Evolutionary conservation across 2,797 vertebrate genomes (phyloP).

Genomic region (Tapirus indicus): DNA sequence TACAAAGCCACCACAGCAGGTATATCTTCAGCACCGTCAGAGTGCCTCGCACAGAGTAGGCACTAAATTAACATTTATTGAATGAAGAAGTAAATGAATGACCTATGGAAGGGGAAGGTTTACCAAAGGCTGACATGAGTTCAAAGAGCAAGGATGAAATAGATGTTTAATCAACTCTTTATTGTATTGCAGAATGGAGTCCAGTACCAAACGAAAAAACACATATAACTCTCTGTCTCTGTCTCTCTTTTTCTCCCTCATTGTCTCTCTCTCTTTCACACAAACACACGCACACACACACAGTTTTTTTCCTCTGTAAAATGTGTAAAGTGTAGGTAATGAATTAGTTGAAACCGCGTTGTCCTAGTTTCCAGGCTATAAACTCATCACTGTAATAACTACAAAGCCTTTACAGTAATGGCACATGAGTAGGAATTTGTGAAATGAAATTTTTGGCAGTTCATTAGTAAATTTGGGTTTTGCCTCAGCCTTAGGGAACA

Average conservation of each 20-base stretch:
- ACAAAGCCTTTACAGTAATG: constrained; percentile 74
- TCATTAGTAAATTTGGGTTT: constrained; percentile 67
- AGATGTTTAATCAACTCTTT: constrained; percentile 67
- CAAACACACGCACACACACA: background rate
- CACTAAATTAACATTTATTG: background rate
- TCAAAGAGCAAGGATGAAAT: constrained; percentile 62
- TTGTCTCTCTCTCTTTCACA: background rate
- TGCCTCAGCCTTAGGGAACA: constrained; percentile 77
- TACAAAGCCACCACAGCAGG: background rate
- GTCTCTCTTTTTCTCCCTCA: background rate
- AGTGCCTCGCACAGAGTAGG: background rate
- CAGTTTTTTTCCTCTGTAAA: constrained; percentile 48
- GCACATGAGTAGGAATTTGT: constrained; percentile 70
- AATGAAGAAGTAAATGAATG: background rate
- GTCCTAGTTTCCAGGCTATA: constrained; percentile 70
- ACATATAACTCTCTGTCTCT: background rate
- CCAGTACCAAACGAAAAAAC: constrained; percentile 64
- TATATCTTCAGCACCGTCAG: background rate
- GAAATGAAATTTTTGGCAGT: constrained; percentile 80
- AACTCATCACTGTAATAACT: constrained; percentile 58
- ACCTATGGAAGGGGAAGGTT: background rate
- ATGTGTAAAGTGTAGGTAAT: constrained; percentile 66
- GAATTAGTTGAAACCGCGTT: constrained; percentile 72
- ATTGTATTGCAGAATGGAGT: constrained; percentile 61
- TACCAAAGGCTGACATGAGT: constrained; percentile 54